phyloP scores from a whole-genome alignment of 2,113 vertebrate genomes.

The Hypanus sabinus region DNA sequence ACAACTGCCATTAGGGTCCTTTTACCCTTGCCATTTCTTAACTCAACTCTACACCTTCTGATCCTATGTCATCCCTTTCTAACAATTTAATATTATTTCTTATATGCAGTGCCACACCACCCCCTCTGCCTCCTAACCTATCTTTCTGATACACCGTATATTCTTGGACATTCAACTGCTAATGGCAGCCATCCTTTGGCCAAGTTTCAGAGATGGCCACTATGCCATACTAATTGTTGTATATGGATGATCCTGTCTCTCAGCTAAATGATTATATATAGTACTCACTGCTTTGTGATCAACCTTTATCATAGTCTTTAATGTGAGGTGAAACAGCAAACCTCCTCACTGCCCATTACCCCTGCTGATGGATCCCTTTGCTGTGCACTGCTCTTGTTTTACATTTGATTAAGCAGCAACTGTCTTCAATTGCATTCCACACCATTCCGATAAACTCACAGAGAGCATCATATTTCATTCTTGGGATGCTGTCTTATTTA shows the following conservation, averaged over 20 bases:
- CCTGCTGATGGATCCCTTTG: neutral
- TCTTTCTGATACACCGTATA: too few relatives aligned
- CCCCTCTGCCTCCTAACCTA: too few relatives aligned
- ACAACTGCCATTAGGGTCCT: too few relatives aligned
- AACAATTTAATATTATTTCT: too few relatives aligned
- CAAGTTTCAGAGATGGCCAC: too few relatives aligned
- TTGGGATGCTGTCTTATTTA: neutral
- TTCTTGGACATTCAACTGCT: too few relatives aligned
- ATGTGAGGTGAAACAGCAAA: neutral
- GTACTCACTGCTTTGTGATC: neutral
- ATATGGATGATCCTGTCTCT: neutral
- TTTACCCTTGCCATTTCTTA: too few relatives aligned
- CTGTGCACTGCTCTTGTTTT: neutral
- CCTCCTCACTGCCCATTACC: neutral
- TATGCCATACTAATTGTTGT: neutral
- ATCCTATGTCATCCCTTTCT: too few relatives aligned
- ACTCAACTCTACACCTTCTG: too few relatives aligned
- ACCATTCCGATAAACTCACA: neutral
- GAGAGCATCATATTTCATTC: neutral
- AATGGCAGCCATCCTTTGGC: too few relatives aligned
- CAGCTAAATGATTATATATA: neutral
- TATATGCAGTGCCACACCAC: too few relatives aligned
- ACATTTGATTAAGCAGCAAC: conserved; percentile 13
- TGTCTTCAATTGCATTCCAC: neutral
- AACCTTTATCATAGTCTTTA: neutral